Base-by-base conservation (phyloP, 2,888 invertebrate species). In the Drosophila incognita region DNA sequence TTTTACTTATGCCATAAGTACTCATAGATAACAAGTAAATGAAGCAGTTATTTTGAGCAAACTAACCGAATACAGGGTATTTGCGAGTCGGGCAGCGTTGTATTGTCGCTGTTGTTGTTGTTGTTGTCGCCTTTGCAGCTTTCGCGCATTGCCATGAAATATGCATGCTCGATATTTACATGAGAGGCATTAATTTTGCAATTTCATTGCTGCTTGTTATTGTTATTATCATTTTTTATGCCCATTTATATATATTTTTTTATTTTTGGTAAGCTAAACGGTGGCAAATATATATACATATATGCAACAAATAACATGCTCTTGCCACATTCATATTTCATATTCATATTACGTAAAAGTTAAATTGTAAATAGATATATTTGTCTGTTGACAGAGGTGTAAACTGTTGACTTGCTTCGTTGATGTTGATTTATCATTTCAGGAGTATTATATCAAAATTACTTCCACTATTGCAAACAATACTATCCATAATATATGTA, bases 121-220 rank as follows among this genome's bases (percentile, higher is more conserved):
- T 24, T 59, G 60, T 56, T 69, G n/a, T 66, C 72, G 46, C 56
- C 60, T 71, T 68, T 77, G 61, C 73, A 76, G 78, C 74, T 78
- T 73, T 87, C 67, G 57, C 75, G 64, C 73, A 52, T 74, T 76
- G 72, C 81, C 73, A 87, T 84, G 79, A 87, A 84, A 87, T 81
- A 84, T 87, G 82, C 76, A 84, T 72, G 80, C 59, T 48, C 71
- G 67, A 75, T 71, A 81, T 83, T 86, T 73, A 83, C 79, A 84
- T 71, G 67, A 69, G 58, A 59, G 73, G 62, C 87, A 87, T 87
- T 87, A 87, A 84, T 82, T 84, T 84, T 74, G 69, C 82, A 73
- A 87, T 84, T 83, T 83, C 63, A 80, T 74, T 74, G 75, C 56
- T 63, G 69, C 69, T 74, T 74, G 73, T 70, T 70, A 73, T 64